Conservation (phyloP, 2,888 invertebrate species). For the Thecophora atra region DNA sequence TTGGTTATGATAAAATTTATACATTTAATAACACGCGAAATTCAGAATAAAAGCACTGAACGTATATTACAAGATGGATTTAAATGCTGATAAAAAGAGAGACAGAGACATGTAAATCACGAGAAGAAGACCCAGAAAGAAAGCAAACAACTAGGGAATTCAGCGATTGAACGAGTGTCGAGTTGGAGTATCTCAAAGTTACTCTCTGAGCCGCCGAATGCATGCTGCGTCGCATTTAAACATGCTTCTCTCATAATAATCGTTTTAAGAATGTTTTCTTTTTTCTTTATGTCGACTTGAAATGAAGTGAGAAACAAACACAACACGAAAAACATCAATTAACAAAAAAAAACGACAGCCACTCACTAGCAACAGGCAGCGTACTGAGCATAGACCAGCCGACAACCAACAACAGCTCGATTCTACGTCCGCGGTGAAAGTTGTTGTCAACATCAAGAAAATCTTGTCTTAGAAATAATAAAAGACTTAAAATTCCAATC, state of each 20-base stretch:
- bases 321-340: too few relatives aligned
- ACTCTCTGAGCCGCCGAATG: too few relatives aligned
- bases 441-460: conserved; percentile 51
- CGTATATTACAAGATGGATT: too few relatives aligned
- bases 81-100: too few relatives aligned
- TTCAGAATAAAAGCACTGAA: not conserved
- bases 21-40: not conserved
- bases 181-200: too few relatives aligned
- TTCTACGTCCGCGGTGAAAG: conserved; percentile 39
- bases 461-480: conserved; percentile 53
- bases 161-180: too few relatives aligned
- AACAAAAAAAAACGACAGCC: conserved; percentile 16
- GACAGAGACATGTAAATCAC: too few relatives aligned
- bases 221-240: too few relatives aligned
- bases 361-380: not conserved
- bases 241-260: not conserved
- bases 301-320: not conserved
- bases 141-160: too few relatives aligned
- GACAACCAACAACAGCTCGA: conserved; percentile 11
- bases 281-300: conserved; percentile 14
- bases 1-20: not conserved
- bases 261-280: conserved; percentile 27
- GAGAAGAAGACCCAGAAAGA: conserved; percentile 2
- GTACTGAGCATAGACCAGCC: not conserved
- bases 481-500: conserved; percentile 54